Evolutionary conservation across 2,888 invertebrate species (phyloP), one percentile per base, ranked within the genome.

Genomic region (Alloscopus bannaensis): DNA sequence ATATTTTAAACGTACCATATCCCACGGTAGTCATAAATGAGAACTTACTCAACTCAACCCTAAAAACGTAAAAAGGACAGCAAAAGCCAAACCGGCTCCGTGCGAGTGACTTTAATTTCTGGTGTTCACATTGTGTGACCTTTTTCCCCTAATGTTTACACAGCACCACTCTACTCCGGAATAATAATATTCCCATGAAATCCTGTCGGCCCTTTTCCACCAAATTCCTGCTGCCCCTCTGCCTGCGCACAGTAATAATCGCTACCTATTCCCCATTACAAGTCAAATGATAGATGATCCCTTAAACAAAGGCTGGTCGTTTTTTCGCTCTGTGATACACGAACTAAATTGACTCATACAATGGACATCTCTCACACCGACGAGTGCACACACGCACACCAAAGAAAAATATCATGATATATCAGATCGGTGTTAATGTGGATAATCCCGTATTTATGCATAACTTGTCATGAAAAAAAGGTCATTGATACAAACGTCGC

Each of bases 401-500:
- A 36, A n/a, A 47, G 47, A 47, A 11, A 47, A 28, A 20, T 55
- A 22, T 20, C 20, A 24, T 20, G 18, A 24, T 55, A 26, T n/a
- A 29, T 24, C 40, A 64, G 40, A 40, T 36, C 72, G 82, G 85
- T 82, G 84, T 84, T 85, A 85, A 84, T 81, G 76, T 82, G 82
- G 80, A 85, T 84, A 83, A 84, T 83, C 81, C 80, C 47, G 69
- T 42, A 55, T 40, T 64, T 69, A 52, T 22, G 18, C 45, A 50
- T 20, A 24, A 47, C 11, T 36, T 36, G 52, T 31, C 28, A 11
- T 20, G 18, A 8, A 18, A 66, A 76, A 72, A 76, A 84, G 85
- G 85, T 85, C 85, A 85, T 84, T 81, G 83, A 81, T 84, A 84
- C 81, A 78, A 77, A 50, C 82, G 79, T 79, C 60, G 75, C 76